A percentile compares a stretch with the other conserved stretches of the same genome.
Conservation (phyloP, 2,888 invertebrate genomes). For the Linnaemya vulpina region DNA sequence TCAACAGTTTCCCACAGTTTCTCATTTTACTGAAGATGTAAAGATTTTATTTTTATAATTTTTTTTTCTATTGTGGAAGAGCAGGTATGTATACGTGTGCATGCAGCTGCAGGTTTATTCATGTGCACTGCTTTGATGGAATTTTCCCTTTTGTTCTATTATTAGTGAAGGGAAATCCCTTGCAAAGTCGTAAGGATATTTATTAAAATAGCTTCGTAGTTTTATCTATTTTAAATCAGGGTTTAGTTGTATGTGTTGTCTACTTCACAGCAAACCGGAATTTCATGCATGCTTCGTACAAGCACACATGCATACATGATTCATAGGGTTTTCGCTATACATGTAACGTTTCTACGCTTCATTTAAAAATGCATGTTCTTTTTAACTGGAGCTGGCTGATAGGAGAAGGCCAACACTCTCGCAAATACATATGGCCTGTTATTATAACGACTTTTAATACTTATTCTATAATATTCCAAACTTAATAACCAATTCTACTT, state of each 20-base stretch:
- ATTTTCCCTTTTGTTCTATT: conserved; percentile 35
- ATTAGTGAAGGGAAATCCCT: conserved; percentile 37
- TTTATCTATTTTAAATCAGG: conserved; percentile 15
- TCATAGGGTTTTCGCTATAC: not conserved
- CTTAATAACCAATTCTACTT: too few species aligned
- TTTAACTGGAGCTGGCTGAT: too few species aligned
- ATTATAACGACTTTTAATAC: too few species aligned
- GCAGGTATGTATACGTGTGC: conserved; percentile 59
- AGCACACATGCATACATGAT: too few species aligned
- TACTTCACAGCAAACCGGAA: not conserved
- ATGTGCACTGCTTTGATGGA: not conserved
- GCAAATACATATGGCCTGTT: too few species aligned
- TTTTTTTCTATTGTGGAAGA: conserved; percentile 50
- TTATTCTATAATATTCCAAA: too few species aligned
- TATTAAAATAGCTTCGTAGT: conserved; percentile 19
- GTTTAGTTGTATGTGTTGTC: conserved; percentile 16
- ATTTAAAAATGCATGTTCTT: too few species aligned
- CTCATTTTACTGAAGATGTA: conserved; percentile 22
- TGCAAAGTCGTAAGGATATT: conserved; percentile 23
- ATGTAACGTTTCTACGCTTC: too few species aligned
- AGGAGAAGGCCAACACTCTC: too few species aligned
- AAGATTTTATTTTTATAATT: conserved; percentile 24
- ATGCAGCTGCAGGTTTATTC: conserved; percentile 63
- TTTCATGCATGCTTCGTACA: too few species aligned
- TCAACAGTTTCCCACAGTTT: conserved; percentile 63